Conservation (phyloP, 1,140 invertebrate genomes). For the Aricia agestis region DNA sequence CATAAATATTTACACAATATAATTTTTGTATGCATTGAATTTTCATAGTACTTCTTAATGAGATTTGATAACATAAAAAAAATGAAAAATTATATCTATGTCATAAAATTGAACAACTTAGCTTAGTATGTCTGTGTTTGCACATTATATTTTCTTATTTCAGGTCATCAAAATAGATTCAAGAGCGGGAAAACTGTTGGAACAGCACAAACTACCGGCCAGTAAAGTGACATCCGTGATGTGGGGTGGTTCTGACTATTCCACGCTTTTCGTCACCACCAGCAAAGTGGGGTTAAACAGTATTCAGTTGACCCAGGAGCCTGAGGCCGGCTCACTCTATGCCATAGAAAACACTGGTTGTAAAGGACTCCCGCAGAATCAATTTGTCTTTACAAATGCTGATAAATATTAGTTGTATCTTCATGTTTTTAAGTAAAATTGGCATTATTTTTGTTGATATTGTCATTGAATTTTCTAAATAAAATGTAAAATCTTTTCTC, state of each 20-base stretch:
- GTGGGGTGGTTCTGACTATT: slow-evolving; percentile 87
- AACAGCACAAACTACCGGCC: slow-evolving; percentile 79
- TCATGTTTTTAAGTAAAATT: background rate
- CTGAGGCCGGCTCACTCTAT: slow-evolving; percentile 62
- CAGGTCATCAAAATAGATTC: slow-evolving; percentile 73
- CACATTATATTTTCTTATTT: slow-evolving; percentile 19
- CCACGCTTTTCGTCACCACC: slow-evolving; percentile 87
- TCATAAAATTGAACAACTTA: too few relatives aligned
- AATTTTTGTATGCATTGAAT: too few relatives aligned
- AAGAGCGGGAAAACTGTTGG: slow-evolving; percentile 60
- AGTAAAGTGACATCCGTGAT: slow-evolving; percentile 86
- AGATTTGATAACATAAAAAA: too few relatives aligned
- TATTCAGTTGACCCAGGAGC: slow-evolving; percentile 47
- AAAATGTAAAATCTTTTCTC: too few relatives aligned
- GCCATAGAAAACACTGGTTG: slow-evolving; percentile 58
- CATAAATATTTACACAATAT: too few relatives aligned
- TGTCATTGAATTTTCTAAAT: too few relatives aligned
- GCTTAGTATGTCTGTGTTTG: background rate
- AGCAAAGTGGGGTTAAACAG: slow-evolving; percentile 57
- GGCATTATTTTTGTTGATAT: background rate
- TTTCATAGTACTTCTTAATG: too few relatives aligned
- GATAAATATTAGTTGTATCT: slow-evolving; percentile 31
- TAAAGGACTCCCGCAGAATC: slow-evolving; percentile 54
- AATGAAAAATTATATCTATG: too few relatives aligned
- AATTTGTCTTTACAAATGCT: slow-evolving; percentile 56